Percentiles rank a stretch among this genome's conserved stretches.
phyloP scores from a whole-genome alignment of 2,888 invertebrate species.

The Celastrina argiolus region DNA sequence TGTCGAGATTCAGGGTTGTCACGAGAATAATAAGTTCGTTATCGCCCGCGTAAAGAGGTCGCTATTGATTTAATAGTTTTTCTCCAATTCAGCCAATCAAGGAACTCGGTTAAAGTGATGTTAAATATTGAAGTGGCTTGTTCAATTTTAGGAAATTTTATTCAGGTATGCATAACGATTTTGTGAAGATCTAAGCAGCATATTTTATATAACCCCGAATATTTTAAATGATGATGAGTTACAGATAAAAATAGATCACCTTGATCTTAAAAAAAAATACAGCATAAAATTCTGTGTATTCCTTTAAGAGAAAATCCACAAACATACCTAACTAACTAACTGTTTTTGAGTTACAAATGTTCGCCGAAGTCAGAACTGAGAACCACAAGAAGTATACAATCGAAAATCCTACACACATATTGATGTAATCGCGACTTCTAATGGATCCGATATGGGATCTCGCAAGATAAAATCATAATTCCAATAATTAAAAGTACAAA shows the following conservation, averaged over 20 bases:
- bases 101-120: not conserved
- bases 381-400: not conserved
- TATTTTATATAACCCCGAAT: no score
- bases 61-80: conserved; percentile 2
- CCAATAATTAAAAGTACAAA: not conserved
- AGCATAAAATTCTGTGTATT: no score
- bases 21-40: conserved; percentile 13
- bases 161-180: no score
- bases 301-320: no score
- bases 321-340: no score
- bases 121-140: not conserved
- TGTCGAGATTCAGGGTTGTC: not conserved
- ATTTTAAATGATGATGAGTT: no score
- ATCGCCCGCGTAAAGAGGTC: conserved; percentile 13
- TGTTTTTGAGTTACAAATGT: no score
- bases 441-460: conserved; percentile 4
- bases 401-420: not conserved
- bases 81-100: conserved; percentile 4
- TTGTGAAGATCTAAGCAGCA: no score
- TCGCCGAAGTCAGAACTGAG: no score
- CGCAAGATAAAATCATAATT: conserved; percentile 3
- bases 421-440: not conserved
- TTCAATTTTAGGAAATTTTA: no score
- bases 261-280: no score
- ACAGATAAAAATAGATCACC: no score